Evolutionary conservation across 1,140 invertebrate genomes (phyloP).

Genomic region (Listronotus oregonensis): DNA sequence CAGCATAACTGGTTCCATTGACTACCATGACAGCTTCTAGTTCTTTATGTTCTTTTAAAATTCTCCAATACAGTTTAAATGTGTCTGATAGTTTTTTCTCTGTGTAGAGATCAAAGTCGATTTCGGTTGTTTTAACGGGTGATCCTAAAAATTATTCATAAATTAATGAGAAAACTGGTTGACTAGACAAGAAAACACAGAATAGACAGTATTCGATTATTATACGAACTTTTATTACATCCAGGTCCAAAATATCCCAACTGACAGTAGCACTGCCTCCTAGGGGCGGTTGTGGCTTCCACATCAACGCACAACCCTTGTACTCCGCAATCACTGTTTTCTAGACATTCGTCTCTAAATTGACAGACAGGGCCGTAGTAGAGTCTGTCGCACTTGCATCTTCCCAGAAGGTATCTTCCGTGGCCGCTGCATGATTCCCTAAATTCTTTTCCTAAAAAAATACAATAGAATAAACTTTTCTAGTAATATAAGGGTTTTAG

Average conservation of each 20-base stretch:
- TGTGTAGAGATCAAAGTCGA: conserved; percentile 72
- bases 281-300: conserved; percentile 77
- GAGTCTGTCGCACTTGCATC: conserved; percentile 81
- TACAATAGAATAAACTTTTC: background rate
- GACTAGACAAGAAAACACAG: too few relatives aligned
- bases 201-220: background rate
- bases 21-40: conserved; percentile 83
- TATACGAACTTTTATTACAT: conserved; percentile 73
- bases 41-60: conserved; percentile 78
- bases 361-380: conserved; percentile 83
- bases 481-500: too few relatives aligned
- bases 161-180: too few relatives aligned
- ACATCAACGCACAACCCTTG: conserved; percentile 83
- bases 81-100: conserved; percentile 72
- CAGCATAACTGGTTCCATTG: conserved; percentile 85
- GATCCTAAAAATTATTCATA: conserved; percentile 61
- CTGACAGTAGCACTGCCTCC: conserved; percentile 87
- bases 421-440: conserved; percentile 82
- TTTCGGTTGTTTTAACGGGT: conserved; percentile 64
- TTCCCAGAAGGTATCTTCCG: conserved; percentile 75
- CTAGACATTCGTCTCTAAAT: conserved; percentile 81
- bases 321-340: conserved; percentile 81
- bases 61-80: conserved; percentile 81
- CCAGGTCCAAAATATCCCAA: conserved; percentile 82
- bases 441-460: conserved; percentile 67